These are phyloP conservation scores for Gopherus evgoodei DNA, from an alignment of 2,113 vertebrate genomes.

Conservation along the genomic window DNA sequence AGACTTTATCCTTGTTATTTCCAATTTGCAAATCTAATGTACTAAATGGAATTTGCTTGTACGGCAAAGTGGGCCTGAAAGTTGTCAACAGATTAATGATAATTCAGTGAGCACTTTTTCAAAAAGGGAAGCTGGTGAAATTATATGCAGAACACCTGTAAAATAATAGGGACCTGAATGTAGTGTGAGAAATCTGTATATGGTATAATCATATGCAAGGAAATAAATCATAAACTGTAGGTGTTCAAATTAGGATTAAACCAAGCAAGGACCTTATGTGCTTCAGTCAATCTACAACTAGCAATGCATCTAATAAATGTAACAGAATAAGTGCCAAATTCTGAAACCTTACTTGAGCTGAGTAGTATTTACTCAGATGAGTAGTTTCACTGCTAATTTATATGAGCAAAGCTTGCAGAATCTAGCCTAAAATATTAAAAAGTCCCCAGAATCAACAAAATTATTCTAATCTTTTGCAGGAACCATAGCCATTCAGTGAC, in stretches of 20 bases:
- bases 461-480: neutral
- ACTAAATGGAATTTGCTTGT: neutral
- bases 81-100: neutral
- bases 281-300: neutral
- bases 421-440: neutral
- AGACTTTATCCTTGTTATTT: neutral
- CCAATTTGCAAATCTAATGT: neutral
- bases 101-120: neutral
- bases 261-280: neutral
- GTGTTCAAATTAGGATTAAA: neutral
- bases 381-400: neutral
- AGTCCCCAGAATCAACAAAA: neutral
- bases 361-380: neutral
- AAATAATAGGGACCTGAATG: neutral
- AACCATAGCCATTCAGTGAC: neutral
- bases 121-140: neutral
- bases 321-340: neutral
- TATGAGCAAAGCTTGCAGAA: neutral
- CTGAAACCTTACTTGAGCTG: neutral
- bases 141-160: neutral
- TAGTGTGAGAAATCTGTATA: neutral
- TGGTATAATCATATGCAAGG: neutral
- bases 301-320: neutral
- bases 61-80: conserved; percentile 2
- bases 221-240: neutral